Conservation (phyloP, 2,888 invertebrate genomes). For the Sipha maydis region DNA sequence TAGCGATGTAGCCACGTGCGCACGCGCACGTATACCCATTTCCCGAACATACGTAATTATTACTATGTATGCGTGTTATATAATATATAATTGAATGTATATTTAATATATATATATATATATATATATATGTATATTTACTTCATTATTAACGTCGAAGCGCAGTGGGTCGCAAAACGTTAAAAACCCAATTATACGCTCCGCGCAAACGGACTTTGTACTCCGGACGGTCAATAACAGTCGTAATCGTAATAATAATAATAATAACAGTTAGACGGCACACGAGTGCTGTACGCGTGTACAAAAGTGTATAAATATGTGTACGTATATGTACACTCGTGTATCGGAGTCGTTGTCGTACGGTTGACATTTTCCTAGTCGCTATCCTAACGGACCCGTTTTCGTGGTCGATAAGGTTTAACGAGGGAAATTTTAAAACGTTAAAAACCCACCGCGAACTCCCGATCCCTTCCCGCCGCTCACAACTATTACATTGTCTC, state of each 20-base stretch:
- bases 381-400: background rate
- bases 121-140: too few relatives aligned
- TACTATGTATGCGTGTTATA: too few relatives aligned
- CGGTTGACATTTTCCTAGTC: background rate
- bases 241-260: conserved; percentile 5
- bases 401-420: conserved; percentile 44
- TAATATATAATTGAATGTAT: too few relatives aligned
- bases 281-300: background rate
- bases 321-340: too few relatives aligned
- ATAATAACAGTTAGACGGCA: background rate
- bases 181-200: background rate
- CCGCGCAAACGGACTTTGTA: background rate
- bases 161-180: conserved; percentile 15
- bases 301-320: too few relatives aligned
- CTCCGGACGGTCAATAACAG: background rate
- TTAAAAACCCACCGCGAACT: conserved; percentile 8
- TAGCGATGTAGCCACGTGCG: too few relatives aligned
- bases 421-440: conserved; percentile 48
- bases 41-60: too few relatives aligned
- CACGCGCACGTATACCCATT: too few relatives aligned
- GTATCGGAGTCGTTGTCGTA: too few relatives aligned
- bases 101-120: too few relatives aligned
- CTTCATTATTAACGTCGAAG: background rate
- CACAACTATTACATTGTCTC: too few relatives aligned
- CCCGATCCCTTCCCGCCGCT: background rate